Conservation (phyloP, 1,140 invertebrate species). For the Leptestheria dahalacensis region DNA sequence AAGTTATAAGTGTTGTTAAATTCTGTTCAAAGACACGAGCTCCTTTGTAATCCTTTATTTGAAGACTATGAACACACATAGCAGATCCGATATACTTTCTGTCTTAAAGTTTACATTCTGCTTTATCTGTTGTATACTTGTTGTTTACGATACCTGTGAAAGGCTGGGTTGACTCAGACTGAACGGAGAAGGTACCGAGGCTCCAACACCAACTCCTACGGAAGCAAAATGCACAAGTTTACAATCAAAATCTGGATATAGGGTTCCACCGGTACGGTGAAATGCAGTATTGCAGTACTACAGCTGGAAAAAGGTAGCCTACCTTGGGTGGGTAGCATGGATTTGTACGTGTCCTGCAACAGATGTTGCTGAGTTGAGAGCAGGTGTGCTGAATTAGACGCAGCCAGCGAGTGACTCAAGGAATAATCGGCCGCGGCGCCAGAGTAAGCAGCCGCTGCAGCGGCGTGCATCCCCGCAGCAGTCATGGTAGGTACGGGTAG, state of each 20-base stretch:
- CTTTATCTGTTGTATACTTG: no score
- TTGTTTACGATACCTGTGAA: not conserved
- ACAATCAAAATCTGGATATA: no score
- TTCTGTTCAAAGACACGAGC: no score
- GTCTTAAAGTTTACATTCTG: no score
- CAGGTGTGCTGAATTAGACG: conserved; percentile 48
- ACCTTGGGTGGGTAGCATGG: conserved; percentile 49
- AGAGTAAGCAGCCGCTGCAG: conserved; percentile 44
- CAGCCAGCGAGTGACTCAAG: conserved; percentile 46
- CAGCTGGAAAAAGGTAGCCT: no score
- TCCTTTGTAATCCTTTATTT: no score
- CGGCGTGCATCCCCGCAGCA: conserved; percentile 39
- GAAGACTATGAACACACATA: no score
- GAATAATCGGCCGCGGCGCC: conserved; percentile 74
- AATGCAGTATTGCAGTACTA: not conserved
- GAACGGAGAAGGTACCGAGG: not conserved
- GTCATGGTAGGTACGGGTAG: conserved; percentile 17
- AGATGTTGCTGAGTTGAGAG: conserved; percentile 77
- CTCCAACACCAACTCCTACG: not conserved
- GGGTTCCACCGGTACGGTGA: not conserved
- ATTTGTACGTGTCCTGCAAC: conserved; percentile 90
- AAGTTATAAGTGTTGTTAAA: no score
- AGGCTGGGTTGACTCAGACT: not conserved
- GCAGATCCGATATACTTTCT: no score
- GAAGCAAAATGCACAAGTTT: not conserved